Evolutionary conservation across 2,888 invertebrate genomes (phyloP).

Genomic region (Erannis defoliaria): DNA sequence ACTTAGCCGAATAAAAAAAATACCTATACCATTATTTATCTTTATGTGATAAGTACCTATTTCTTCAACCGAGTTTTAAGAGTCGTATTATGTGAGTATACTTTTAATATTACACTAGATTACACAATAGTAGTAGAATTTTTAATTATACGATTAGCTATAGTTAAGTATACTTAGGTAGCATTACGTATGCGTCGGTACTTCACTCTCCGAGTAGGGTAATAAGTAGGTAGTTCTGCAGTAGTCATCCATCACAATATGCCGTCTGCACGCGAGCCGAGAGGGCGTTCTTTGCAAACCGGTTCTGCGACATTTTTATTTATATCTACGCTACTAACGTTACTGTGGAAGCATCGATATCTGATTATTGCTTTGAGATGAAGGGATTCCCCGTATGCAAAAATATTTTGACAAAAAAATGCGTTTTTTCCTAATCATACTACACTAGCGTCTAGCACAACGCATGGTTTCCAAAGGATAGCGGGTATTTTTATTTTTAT

Average conservation of each 20-base stretch:
- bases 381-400: neutral
- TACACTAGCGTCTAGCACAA: too few relatives aligned
- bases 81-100: too few relatives aligned
- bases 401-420: neutral
- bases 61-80: too few relatives aligned
- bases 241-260: slow-evolving; percentile 16
- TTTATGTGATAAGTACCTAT: too few relatives aligned
- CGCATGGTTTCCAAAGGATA: too few relatives aligned
- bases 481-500: too few relatives aligned
- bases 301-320: slow-evolving; percentile 12
- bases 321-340: slow-evolving; percentile 1
- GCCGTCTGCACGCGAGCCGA: slow-evolving; percentile 21
- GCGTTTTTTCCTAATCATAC: neutral
- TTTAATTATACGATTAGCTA: neutral
- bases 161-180: neutral
- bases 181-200: slow-evolving; percentile 4
- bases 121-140: slow-evolving; percentile 5
- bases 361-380: neutral
- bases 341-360: neutral
- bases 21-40: too few relatives aligned
- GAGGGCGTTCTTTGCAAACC: slow-evolving; percentile 19
- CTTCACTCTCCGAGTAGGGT: slow-evolving; percentile 10
- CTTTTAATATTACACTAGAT: too few relatives aligned
- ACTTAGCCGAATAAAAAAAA: too few relatives aligned
- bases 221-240: slow-evolving; percentile 23